Base-by-base conservation (phyloP, 2,888 invertebrate species). In the Syrphus vitripennis region DNA sequence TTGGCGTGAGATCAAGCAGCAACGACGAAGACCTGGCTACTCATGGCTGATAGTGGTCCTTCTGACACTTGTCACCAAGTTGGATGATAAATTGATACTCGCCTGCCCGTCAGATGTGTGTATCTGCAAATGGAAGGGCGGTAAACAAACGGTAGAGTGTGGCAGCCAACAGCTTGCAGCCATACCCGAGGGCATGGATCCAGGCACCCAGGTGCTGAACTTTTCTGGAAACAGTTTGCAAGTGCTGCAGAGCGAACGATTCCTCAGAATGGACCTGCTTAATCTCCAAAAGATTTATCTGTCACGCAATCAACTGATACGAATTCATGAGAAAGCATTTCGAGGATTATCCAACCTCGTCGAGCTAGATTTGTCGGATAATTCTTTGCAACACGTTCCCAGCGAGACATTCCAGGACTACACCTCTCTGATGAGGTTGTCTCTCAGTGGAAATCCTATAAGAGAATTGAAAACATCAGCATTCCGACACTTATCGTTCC, bases 41-140 rank as follows among this genome's bases (percentile, higher is more conserved):
- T 86, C 86, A 12, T 86, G 86, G 86, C 77, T 86, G 21, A 77
- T 86, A 63, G 82, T 86, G 42, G 74, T 86, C 26, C 72, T 82
- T 6, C 53, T 86, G 69, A 82, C 77, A 50, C 77, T 86, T 77
- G 82, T 78, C 77, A 78, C 82, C 21, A 82, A 78, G 59, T 53
- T 86, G 77, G 82, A 86, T 78, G 82, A 86, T 50, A 86, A 82
- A 82, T 74, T 86, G 63, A 74, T 82, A 40, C 61, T 86, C n/a
- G 91, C 89, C 65, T 97, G 97, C 91, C 97, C 97, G 29, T 93
- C 94, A 40, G 94, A 92, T 29, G 92, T 95, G 88, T 98, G 98
- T 92, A 94, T 95, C 77, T 98, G 98, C 94, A 97, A 97, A 92
- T 98, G 98, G 98, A 97, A 97, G 92, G 96, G 96, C 90, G 98